Percentiles rank a stretch among this genome's conserved stretches.
Conservation (phyloP, 1,140 invertebrate species). For the Daktulosphaira vitifoliae region DNA sequence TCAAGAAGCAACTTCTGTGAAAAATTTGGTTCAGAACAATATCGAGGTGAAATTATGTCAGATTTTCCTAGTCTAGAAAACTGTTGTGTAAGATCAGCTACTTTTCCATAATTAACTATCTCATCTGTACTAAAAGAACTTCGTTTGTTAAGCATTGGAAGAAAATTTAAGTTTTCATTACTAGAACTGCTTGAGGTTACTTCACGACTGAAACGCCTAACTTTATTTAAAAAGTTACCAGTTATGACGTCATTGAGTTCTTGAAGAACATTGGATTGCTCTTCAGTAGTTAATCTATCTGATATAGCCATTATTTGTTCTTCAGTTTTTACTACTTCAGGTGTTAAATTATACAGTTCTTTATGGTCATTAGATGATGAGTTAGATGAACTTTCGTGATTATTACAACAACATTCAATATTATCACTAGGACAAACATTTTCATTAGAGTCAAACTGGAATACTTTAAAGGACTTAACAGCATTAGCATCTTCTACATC, state of each 20-base stretch:
- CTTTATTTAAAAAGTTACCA: slow-evolving; percentile 25
- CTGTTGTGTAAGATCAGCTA: slow-evolving; percentile 53
- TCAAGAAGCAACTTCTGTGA: background rate
- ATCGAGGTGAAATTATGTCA: slow-evolving; percentile 41
- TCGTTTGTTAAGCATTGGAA: background rate
- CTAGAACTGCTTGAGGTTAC: background rate
- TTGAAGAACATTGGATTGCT: slow-evolving; percentile 47
- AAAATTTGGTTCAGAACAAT: slow-evolving; percentile 12
- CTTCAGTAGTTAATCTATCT: slow-evolving; percentile 44
- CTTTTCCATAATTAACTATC: slow-evolving; percentile 46
- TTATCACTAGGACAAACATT: background rate
- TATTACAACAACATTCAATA: background rate
- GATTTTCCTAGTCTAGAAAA: slow-evolving; percentile 48
- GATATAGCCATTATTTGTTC: background rate
- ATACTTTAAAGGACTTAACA: slow-evolving; percentile 14
- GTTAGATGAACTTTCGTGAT: background rate
- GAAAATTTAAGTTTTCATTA: background rate
- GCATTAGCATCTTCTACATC: slow-evolving; percentile 39
- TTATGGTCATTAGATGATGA: background rate
- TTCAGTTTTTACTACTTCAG: background rate
- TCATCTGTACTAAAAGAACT: slow-evolving; percentile 17
- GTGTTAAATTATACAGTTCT: background rate
- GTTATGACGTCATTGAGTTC: slow-evolving; percentile 47
- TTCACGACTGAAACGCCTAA: slow-evolving; percentile 3
- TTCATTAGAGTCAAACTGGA: background rate